Percentiles rank a stretch among this genome's conserved stretches.
Evolutionary conservation across 2,113 vertebrate species (phyloP).

Genomic region (Actenoides hombroni): DNA sequence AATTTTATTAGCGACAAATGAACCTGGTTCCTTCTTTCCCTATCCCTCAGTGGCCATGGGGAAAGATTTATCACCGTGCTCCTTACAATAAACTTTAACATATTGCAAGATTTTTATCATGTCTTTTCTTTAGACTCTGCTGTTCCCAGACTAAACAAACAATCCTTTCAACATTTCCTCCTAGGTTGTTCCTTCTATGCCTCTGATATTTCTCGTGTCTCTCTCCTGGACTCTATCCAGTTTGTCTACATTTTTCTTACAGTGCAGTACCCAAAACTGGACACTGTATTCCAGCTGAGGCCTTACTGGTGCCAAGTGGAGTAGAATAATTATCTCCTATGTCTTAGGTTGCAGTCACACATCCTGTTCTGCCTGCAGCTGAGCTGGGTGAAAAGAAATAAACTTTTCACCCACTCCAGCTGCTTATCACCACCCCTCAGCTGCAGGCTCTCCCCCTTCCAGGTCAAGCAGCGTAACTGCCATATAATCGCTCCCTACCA

Average conservation of each 20-base stretch:
- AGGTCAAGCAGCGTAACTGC: not conserved
- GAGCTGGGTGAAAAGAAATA: conserved; percentile 61
- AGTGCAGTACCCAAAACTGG: conserved; percentile 52
- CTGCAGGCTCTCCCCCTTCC: conserved; percentile 52
- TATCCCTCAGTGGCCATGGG: not conserved
- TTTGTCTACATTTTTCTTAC: conserved; percentile 49
- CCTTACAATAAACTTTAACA: conserved; percentile 38
- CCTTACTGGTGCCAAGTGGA: conserved; percentile 51
- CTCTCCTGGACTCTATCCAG: conserved; percentile 48
- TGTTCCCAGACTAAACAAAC: conserved; percentile 62
- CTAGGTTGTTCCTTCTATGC: conserved; percentile 29
- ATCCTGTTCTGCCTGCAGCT: conserved; percentile 69
- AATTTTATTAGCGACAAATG: conserved; percentile 5
- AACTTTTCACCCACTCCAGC: conserved; percentile 64
- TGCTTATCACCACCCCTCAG: conserved; percentile 58
- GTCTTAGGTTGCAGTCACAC: conserved; percentile 61
- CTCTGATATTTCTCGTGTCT: conserved; percentile 23
- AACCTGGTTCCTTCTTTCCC: conserved; percentile 13
- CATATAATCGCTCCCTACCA: not conserved
- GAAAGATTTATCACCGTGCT: conserved; percentile 23
- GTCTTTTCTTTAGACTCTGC: conserved; percentile 2
- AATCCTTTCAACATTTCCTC: conserved; percentile 56
- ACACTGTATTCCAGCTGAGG: conserved; percentile 63
- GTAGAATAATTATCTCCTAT: conserved; percentile 70
- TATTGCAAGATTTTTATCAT: conserved; percentile 50